phyloP scores from a whole-genome alignment of 2,888 invertebrate species.

The Silvanus unidentatus region DNA sequence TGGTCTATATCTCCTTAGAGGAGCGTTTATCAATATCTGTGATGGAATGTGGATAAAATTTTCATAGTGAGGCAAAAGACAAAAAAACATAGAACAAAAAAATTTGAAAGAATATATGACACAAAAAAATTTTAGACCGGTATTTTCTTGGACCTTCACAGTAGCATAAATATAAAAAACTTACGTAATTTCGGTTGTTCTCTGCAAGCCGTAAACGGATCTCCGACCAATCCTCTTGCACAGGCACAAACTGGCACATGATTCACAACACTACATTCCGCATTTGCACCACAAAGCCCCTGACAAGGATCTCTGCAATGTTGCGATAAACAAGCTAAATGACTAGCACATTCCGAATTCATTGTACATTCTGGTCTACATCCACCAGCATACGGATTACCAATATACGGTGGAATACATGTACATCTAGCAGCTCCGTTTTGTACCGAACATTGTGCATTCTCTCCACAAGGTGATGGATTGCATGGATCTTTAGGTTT shows the following conservation, averaged over 20 bases:
- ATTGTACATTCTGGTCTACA: slow-evolving; percentile 81
- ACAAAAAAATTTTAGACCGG: too few species aligned
- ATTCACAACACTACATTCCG: slow-evolving; percentile 75
- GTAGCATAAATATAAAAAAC: too few species aligned
- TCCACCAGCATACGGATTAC: slow-evolving; percentile 79
- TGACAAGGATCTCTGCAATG: slow-evolving; percentile 83
- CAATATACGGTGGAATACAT: slow-evolving; percentile 84
- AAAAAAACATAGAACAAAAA: too few species aligned
- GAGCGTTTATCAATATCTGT: too few species aligned
- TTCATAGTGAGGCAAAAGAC: too few species aligned
- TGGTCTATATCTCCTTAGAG: too few species aligned
- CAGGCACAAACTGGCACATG: slow-evolving; percentile 81
- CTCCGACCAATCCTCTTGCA: slow-evolving; percentile 67
- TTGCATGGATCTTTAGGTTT: slow-evolving; percentile 58
- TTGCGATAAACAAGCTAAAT: slow-evolving; percentile 73
- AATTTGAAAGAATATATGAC: too few species aligned
- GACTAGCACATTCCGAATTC: slow-evolving; percentile 73
- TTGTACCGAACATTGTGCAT: slow-evolving; percentile 68
- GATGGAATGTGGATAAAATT: too few species aligned
- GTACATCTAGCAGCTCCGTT: slow-evolving; percentile 67
- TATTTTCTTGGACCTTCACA: too few species aligned
- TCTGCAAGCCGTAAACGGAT: slow-evolving; percentile 77
- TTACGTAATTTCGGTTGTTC: slow-evolving; percentile 53
- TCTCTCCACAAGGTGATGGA: slow-evolving; percentile 79
- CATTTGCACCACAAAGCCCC: slow-evolving; percentile 76